Evolutionary conservation across 2,888 invertebrate species (phyloP), one percentile per base, ranked within the genome.

Genomic region (Dynastes tityus): DNA sequence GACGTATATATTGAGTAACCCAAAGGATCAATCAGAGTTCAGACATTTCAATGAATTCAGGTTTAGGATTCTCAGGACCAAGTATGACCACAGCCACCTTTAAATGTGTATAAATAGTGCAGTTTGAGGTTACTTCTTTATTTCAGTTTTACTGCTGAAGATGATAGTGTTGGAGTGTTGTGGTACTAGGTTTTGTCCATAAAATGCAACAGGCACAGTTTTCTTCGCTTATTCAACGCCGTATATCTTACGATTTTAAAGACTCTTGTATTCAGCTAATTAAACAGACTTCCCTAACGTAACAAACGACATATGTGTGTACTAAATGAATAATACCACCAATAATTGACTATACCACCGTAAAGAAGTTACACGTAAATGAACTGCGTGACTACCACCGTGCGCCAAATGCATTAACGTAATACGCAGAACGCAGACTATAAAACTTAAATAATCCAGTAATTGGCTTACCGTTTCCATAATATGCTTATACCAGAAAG

Each of bases 401-500:
- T 58, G 16, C n/a, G 2, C 55, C 55, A 4, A 58, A 58, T 58
- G 5, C 22, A 58, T 8, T 58, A 37, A 58, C 16, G 22, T 58
- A 58, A 16, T 58, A 58, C 22, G 16, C 16, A 6, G 55, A 58
- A 22, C 22, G 8, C 22, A 22, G 22, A 27, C 55, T 16, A 58
- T 58, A 58, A 58, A 58, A 58, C 22, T 55, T 55, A 58, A 58
- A 22, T 22, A 58, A 16, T 6, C 55, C 2, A 45, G 45, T 45
- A 8, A 58, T 58, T 58, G 13, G 27, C 8, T 58, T 58, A 58
- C 22, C 16, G 55, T 58, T 58, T 53, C 4, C 55, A 58, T 22
- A 58, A n/a, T 58, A 58, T 22, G 55, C 32, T 58, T 58, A 58
- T 22, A 58, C 22, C 22, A 58, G 16, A 58, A 58, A 58, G 55